Evolutionary conservation across 2,888 invertebrate species (phyloP), one percentile per base, ranked within the genome.

Genomic region (Frankliniella intonsa): DNA sequence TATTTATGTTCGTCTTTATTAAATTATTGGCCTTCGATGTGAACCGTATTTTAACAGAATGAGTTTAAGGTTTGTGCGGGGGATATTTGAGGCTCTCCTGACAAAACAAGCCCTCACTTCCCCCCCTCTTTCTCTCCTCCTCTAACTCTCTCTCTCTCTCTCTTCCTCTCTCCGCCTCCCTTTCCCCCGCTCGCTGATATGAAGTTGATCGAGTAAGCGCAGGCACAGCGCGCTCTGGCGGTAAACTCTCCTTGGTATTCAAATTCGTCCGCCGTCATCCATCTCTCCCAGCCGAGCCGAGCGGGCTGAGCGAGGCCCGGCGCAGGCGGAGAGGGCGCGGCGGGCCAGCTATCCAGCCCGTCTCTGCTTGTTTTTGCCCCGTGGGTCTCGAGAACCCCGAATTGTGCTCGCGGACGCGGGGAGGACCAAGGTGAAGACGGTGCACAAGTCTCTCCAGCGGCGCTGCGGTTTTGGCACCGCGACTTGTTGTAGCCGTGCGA

Each of bases 161-260:
- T 22, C 76, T 19, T 50, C 27, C 80, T 27, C 80, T 50, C 22
- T 51, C 50, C 10, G 2, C n/a, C 51, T 5, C 0, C 17, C 80
- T 51, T 82, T 62, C 80, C 49, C 80, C 17, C 50, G 62, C 25
- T 50, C 69, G n/a, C 25, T 76, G 12, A 76, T 22, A 76, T 76
- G 22, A 76, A 76, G 69, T 76, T 76, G 69, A 76, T 76, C 69
- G 69, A 76, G 69, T 76, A 76, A 76, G 22, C 22, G 69, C 38
- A 38, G 69, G 69, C 69, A 8, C 55, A 38, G 38, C 38, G 3
- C 38, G 38, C 38, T 38, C 38, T 10, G 62, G 62, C 69, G 69
- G 69, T 76, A 76, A 76, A 76, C 69, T 76, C 69, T 76, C 25
- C 69, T 76, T 76, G 69, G 22, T 76, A 76, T 76, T 76, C 69